These are phyloP conservation scores for Sebastes taczanowskii DNA, from an alignment of 2,797 vertebrate species.

Conservation along the genomic window DNA sequence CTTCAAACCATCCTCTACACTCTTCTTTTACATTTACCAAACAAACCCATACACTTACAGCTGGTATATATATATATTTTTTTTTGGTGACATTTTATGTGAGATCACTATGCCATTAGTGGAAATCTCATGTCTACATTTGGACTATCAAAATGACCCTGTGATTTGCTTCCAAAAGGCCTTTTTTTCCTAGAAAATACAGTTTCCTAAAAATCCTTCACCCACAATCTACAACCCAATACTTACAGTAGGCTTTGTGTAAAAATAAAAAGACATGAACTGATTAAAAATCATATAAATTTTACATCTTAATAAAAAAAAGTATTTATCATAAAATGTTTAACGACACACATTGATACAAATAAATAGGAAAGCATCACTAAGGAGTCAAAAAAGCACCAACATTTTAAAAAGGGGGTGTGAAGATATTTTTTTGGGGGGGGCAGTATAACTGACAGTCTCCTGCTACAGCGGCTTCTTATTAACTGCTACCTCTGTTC, in stretches of 20 bases:
- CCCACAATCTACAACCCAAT: slow-evolving; percentile 4
- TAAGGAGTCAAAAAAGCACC: slow-evolving; percentile 56
- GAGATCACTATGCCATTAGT: not conserved
- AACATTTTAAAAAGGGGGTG: slow-evolving; percentile 37
- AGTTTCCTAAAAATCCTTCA: slow-evolving; percentile 34
- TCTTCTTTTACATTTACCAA: not conserved
- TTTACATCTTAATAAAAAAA: slow-evolving; percentile 49
- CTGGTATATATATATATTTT: slow-evolving; percentile 30
- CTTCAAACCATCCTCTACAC: not conserved
- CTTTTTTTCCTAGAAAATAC: slow-evolving; percentile 49
- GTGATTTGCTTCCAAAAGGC: slow-evolving; percentile 34
- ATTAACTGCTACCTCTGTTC: slow-evolving; percentile 42
- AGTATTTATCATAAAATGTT: slow-evolving; percentile 22
- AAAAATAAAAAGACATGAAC: slow-evolving; percentile 10
- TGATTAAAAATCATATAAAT: slow-evolving; percentile 43
- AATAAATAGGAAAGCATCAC: slow-evolving; percentile 49
- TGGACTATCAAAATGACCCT: slow-evolving; percentile 54
- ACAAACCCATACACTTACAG: slow-evolving; percentile 27
- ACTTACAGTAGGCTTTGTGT: slow-evolving; percentile 1
- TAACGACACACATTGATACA: slow-evolving; percentile 28
- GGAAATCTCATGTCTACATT: slow-evolving; percentile 24
- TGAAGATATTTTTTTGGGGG: not conserved
- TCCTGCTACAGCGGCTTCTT: slow-evolving; percentile 59
- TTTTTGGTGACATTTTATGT: slow-evolving; percentile 25
- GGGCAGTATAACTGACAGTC: slow-evolving; percentile 52